Evolutionary conservation across 2,113 vertebrate genomes (phyloP).

Genomic region (Rhodinocichla rosea): DNA sequence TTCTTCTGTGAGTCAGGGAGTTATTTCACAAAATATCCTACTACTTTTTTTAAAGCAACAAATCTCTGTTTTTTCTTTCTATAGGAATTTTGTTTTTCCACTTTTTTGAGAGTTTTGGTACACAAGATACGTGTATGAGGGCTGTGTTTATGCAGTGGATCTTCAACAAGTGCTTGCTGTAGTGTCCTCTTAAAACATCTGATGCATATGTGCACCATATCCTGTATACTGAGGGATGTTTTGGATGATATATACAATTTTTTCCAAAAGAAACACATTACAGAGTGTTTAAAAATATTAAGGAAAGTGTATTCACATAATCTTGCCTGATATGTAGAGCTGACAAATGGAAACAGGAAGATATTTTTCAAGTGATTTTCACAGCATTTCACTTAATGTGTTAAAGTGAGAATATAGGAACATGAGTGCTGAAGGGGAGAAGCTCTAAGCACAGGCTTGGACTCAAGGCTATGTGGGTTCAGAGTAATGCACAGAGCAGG

Average conservation of each 20-base stretch:
- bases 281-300: background rate
- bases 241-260: background rate
- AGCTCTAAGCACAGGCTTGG: background rate
- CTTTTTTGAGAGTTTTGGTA: background rate
- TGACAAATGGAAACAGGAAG: background rate
- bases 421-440: background rate
- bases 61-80: background rate
- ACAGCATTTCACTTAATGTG: background rate
- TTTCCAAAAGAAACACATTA: background rate
- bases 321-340: background rate
- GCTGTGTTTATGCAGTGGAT: background rate
- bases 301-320: background rate
- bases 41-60: background rate
- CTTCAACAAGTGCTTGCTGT: background rate
- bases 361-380: background rate
- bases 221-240: background rate
- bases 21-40: background rate
- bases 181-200: background rate
- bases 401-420: background rate
- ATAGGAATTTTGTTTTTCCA: background rate
- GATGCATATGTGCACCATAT: background rate
- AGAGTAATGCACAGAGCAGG: background rate
- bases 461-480: rapidly evolving
- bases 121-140: background rate
- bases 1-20: background rate